Evolutionary conservation across 2,113 vertebrate genomes (phyloP).

Genomic region (Cervus canadensis): DNA sequence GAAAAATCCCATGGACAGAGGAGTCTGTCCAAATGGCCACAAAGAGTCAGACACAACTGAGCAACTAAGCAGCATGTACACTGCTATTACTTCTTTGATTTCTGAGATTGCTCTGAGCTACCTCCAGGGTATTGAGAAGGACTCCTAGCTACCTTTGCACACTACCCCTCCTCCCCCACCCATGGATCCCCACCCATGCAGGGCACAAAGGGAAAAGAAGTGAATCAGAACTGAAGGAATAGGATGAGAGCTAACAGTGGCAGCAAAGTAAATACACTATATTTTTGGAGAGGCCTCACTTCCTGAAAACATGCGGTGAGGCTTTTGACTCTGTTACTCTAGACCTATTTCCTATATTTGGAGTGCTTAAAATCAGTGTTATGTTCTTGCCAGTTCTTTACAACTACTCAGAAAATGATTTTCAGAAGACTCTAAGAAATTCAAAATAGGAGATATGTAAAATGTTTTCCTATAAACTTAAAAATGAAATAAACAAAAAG

Average conservation of each 20-base stretch:
- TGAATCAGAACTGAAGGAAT: not conserved
- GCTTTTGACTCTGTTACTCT: not conserved
- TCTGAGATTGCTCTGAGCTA: not conserved
- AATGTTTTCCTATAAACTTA: conserved; percentile 24
- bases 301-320: not conserved
- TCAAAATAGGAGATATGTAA: not conserved
- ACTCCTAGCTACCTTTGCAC: not conserved
- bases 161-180: not conserved
- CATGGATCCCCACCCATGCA: not conserved
- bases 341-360: not conserved
- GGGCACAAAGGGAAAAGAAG: not conserved
- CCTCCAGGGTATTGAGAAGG: not conserved
- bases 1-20: not conserved
- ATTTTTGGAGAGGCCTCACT: not conserved
- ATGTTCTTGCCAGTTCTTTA: not conserved
- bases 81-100: not conserved
- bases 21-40: not conserved
- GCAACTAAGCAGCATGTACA: not conserved
- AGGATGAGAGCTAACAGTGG: not conserved
- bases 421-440: not conserved
- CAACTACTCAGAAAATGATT: not conserved
- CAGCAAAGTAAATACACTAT: not conserved
- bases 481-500: conserved; percentile 21
- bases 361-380: not conserved
- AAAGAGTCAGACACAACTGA: not conserved